Evolutionary conservation across 2,113 vertebrate genomes (phyloP).

Genomic region (Lathamus discolor): DNA sequence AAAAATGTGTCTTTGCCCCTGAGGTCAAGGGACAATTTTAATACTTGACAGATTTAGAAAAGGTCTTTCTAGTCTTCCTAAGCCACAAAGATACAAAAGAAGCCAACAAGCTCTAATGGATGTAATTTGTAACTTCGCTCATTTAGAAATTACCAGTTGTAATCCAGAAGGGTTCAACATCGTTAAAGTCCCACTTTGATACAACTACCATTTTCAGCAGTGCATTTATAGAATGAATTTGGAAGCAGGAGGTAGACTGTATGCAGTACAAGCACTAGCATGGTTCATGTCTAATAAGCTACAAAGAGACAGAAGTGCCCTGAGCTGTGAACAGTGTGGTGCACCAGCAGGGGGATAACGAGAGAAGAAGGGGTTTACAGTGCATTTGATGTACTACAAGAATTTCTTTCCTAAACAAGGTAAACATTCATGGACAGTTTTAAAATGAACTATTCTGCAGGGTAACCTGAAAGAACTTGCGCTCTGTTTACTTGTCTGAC

Average conservation of each 20-base stretch:
- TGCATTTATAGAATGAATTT: not conserved
- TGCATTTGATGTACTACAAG: accelerated
- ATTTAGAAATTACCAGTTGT: not conserved
- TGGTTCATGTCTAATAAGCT: not conserved
- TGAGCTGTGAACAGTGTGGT: not conserved
- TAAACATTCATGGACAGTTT: not conserved
- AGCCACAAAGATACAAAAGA: not conserved
- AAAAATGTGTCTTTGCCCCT: not conserved
- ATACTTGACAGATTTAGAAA: not conserved
- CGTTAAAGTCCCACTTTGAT: not conserved
- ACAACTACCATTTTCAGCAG: not conserved
- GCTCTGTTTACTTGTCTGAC: not conserved
- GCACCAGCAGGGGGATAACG: not conserved
- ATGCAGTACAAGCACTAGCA: too few species aligned
- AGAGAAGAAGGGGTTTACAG: not conserved
- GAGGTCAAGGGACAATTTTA: not conserved
- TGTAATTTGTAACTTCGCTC: not conserved
- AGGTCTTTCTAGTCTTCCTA: not conserved
- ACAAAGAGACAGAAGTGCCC: not conserved
- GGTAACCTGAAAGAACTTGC: not conserved
- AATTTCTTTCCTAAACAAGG: not conserved
- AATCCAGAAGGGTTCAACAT: not conserved
- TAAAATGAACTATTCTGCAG: not conserved
- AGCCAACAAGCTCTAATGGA: not conserved
- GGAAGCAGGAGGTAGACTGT: not conserved